phyloP scores from a whole-genome alignment of 1,140 invertebrate genomes.

The roundworm (Caenorhabditis elegans) region WBcel235 BX284603.4:4744001-4744500 shows the following conservation, averaged over 20 bases:
- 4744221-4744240: background rate
- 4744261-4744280: background rate
- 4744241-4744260: background rate
- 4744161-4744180: background rate
- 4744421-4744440: background rate
- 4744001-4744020: too few relatives aligned
- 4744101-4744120: background rate
- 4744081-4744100: background rate
- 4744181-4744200: conserved; percentile 13
- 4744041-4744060: too few relatives aligned
- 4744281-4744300: background rate
- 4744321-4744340: too few relatives aligned
- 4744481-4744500: background rate
- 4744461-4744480: background rate
- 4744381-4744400: background rate
- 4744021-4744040: too few relatives aligned
- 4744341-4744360: background rate
- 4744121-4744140: background rate
- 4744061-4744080: background rate
- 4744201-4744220: background rate
- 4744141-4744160: background rate
- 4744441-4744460: background rate
- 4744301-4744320: conserved; percentile 11
- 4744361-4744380: background rate
- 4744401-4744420: background rate